phyloP scores from a whole-genome alignment of 2,113 vertebrate genomes.

The Narcine bancroftii region DNA sequence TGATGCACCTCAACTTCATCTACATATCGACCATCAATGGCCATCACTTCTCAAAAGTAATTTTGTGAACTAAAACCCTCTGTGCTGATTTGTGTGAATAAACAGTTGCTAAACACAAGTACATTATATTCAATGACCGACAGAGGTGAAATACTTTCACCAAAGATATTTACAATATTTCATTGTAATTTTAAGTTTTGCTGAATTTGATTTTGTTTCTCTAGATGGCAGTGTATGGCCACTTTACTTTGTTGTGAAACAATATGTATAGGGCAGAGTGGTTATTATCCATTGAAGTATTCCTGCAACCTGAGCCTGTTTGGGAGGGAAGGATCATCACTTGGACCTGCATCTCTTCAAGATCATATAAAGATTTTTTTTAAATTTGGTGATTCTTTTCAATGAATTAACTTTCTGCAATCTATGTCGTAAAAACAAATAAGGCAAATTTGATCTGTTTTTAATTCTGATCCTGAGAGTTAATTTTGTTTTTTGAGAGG shows the following conservation, averaged over 20 bases:
- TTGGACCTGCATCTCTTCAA: not conserved
- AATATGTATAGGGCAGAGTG: not conserved
- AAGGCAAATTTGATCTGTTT: not conserved
- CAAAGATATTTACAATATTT: not conserved
- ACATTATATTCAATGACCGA: not conserved
- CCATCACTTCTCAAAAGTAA: not conserved
- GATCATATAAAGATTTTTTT: too few species aligned
- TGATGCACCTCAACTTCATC: too few species aligned
- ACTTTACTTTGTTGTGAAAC: not conserved
- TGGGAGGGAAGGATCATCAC: not conserved
- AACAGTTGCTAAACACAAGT: not conserved
- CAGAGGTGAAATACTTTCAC: not conserved
- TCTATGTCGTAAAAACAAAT: not conserved
- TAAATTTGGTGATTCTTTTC: not conserved
- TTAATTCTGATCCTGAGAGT: not conserved
- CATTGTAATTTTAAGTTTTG: not conserved
- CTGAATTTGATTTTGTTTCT: not conserved
- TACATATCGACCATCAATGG: not conserved
- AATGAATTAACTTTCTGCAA: not conserved
- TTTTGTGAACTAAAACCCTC: not conserved
- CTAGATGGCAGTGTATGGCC: slow-evolving; percentile 4
- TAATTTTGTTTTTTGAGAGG: too few species aligned
- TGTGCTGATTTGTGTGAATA: not conserved
- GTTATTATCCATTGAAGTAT: not conserved
- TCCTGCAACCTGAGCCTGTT: not conserved